A percentile compares a stretch with the other conserved stretches of the same genome.
These are phyloP conservation scores for Notothenia coriiceps DNA, from an alignment of 2,113 vertebrate genomes.

Conservation along the genomic window DNA sequence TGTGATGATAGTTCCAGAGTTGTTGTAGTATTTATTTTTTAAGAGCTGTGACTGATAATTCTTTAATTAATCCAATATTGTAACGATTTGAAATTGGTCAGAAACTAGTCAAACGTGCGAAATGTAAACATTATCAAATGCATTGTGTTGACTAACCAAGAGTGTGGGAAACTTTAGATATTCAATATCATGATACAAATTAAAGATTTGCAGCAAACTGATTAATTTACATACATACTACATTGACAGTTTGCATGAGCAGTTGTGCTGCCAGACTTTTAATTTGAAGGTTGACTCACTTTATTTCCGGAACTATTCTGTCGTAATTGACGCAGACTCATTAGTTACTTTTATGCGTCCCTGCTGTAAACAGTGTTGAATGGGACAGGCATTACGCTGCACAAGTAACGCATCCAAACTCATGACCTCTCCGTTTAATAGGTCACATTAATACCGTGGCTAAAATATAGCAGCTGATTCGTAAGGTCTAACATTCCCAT, in stretches of 20 bases:
- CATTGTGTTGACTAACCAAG: neutral
- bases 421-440: conserved; percentile 37
- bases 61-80: neutral
- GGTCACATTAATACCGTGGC: conserved; percentile 12
- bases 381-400: conserved; percentile 4
- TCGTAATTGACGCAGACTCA: neutral
- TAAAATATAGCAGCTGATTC: conserved; percentile 49
- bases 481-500: conserved; percentile 24
- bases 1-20: neutral
- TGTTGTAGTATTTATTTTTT: neutral
- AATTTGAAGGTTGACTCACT: conserved; percentile 5
- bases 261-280: neutral
- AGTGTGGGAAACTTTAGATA: neutral
- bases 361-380: neutral
- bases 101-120: neutral
- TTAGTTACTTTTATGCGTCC: neutral
- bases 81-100: neutral
- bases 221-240: neutral
- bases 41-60: neutral
- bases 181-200: neutral
- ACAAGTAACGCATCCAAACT: conserved; percentile 21
- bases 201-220: too few relatives aligned
- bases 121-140: neutral
- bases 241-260: neutral
- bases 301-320: neutral